A percentile compares a stretch with the other conserved stretches of the same genome.
These are phyloP conservation scores for Macrosteles quadrilineatus DNA, from an alignment of 1,140 invertebrate species.

Conservation along the genomic window DNA sequence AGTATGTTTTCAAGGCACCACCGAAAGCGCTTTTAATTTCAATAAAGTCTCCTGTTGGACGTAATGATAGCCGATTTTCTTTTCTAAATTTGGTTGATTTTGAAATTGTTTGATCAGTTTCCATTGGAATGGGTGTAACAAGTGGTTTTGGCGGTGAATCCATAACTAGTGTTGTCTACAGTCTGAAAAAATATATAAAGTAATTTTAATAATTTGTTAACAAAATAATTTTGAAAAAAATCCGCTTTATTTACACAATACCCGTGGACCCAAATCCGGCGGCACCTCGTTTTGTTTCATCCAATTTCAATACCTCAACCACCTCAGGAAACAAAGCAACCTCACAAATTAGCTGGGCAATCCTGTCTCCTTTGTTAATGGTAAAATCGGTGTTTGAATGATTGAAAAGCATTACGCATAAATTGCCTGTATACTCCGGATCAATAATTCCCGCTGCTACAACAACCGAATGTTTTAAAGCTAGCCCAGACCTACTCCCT, in stretches of 20 bases:
- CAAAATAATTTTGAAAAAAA: background rate
- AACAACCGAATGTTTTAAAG: slow-evolving; percentile 94
- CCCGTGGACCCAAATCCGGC: background rate
- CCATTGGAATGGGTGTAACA: too few relatives aligned
- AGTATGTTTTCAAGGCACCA: too few relatives aligned
- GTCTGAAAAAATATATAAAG: too few relatives aligned
- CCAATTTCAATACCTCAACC: slow-evolving; percentile 56
- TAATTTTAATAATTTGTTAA: too few relatives aligned
- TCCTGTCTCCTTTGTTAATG: slow-evolving; percentile 83
- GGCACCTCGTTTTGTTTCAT: background rate
- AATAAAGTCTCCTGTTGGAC: background rate
- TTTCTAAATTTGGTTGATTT: too few relatives aligned
- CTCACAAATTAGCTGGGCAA: slow-evolving; percentile 97
- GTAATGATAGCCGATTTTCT: background rate
- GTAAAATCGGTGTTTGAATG: slow-evolving; percentile 79
- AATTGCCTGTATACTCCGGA: slow-evolving; percentile 89
- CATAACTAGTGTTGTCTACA: too few relatives aligned
- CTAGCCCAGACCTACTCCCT: slow-evolving; percentile 94
- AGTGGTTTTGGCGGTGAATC: too few relatives aligned
- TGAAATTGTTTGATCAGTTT: too few relatives aligned
- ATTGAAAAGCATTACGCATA: slow-evolving; percentile 95
- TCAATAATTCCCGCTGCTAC: slow-evolving; percentile 70
- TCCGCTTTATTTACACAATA: background rate
- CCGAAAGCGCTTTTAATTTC: background rate
- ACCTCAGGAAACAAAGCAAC: slow-evolving; percentile 84